Base-by-base conservation (phyloP, 2,113 vertebrate species). In the Ammodytes dubius region DNA sequence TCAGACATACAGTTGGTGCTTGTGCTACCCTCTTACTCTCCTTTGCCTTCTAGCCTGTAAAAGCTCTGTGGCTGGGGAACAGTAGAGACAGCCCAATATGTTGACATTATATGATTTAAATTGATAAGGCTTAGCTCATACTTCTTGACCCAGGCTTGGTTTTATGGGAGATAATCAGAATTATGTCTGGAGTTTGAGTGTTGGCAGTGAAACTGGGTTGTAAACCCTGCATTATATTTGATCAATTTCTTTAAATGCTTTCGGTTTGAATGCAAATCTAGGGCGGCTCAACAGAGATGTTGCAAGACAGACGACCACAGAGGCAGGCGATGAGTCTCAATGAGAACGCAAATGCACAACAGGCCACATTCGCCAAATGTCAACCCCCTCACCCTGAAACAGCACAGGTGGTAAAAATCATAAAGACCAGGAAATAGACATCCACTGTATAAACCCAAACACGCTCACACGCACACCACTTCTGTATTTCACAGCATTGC, bases 301-400 rank as follows among this genome's bases (percentile, higher is more conserved):
- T 12, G 56, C 63, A 83, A 42, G 54, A 40, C 53, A 76, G 78
- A 59, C 71, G 40, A 80, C 43, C 77, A 66, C 45, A 65, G 61
- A 43, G 52, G 13, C 5, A 35, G 76, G 73, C 61, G 37, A 72
- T 54, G 69, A 58, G 69, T 57, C 39, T 67, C 45, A 27, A 58
- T 39, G 19, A 45, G 57, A 45, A 63, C 73, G 63, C 69, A 63
- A 74, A 82, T 71, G 54, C 77, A 79, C 54, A 60, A 79, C 74
- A 53, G 58, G 42, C 87, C 82, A 90, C 83, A 83, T 88, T 88
- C 76, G 68, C 45, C 74, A 84, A 88, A 85, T 88, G 87, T 87
- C 86, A 86, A 50, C 7, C 42, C 27, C 69, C 59, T 82, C 66
- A 45, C 71, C 47, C 45, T 79, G 65, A 72, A 50, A 66, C 27